These are phyloP conservation scores for Odontocerum albicorne DNA, from an alignment of 2,888 invertebrate species.

Conservation along the genomic window DNA sequence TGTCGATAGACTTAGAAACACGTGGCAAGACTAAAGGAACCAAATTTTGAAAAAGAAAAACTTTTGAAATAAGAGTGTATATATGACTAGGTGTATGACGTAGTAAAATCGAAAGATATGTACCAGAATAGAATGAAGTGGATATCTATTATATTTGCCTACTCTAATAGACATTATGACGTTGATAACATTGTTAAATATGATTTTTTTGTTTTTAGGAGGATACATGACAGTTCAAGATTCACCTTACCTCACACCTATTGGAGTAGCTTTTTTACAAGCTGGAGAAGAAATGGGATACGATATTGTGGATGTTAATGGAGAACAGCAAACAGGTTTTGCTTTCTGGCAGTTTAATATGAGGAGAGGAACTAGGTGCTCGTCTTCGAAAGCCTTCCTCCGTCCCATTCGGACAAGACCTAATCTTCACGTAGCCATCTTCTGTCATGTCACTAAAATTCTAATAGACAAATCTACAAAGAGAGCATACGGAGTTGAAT, in stretches of 20 bases:
- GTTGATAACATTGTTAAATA: too few species aligned
- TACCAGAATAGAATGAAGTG: too few species aligned
- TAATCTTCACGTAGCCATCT: conserved; percentile 81
- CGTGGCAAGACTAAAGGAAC: too few species aligned
- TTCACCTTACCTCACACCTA: conserved; percentile 76
- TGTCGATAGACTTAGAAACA: too few species aligned
- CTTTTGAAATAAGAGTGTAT: too few species aligned
- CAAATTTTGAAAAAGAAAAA: too few species aligned
- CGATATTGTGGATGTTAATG: conserved; percentile 83
- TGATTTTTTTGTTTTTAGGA: too few species aligned
- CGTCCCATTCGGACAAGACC: conserved; percentile 74
- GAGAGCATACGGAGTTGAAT: conserved; percentile 79
- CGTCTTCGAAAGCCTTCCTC: conserved; percentile 83
- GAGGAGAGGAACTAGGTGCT: conserved; percentile 79
- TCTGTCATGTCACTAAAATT: conserved; percentile 77
- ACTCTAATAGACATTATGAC: too few species aligned
- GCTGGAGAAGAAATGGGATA: conserved; percentile 93
- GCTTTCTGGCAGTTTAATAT: conserved; percentile 87
- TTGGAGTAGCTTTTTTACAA: conserved; percentile 82
- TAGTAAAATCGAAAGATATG: too few species aligned
- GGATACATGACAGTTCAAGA: conserved; percentile 79
- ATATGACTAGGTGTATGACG: too few species aligned
- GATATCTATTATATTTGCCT: too few species aligned
- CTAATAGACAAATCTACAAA: conserved; percentile 71
- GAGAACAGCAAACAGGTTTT: conserved; percentile 83